Evolutionary conservation across 2,797 vertebrate genomes (phyloP).

Genomic region (Pangasius krempfi): DNA sequence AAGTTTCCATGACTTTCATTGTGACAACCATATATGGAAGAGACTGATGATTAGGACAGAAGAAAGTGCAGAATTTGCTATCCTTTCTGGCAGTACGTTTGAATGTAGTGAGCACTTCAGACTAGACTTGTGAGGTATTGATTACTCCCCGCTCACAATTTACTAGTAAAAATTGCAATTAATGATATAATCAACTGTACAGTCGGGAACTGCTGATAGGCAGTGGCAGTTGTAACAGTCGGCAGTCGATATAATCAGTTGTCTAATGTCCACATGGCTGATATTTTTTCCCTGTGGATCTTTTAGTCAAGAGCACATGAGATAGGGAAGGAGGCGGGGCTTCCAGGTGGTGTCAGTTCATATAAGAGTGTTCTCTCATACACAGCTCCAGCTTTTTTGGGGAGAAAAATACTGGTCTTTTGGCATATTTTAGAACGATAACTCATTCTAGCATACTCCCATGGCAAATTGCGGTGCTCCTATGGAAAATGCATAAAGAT

Average conservation of each 20-base stretch:
- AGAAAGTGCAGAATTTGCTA: not conserved
- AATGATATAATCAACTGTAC: not conserved
- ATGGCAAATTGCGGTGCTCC: no score
- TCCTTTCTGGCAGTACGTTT: not conserved
- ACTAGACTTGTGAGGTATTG: not conserved
- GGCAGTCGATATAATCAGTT: not conserved
- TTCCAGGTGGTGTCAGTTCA: not conserved
- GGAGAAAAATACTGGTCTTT: no score
- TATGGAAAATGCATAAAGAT: no score
- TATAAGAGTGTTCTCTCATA: no score
- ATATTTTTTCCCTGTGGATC: no score
- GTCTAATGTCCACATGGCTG: not conserved
- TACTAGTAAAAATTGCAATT: not conserved
- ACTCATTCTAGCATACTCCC: no score
- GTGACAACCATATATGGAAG: not conserved
- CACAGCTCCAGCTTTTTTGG: no score
- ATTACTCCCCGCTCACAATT: not conserved
- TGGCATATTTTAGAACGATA: no score
- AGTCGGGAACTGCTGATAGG: not conserved
- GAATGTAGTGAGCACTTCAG: not conserved
- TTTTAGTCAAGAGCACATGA: not conserved
- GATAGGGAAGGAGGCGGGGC: not conserved
- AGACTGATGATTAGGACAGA: not conserved
- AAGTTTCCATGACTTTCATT: not conserved
- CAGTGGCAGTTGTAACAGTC: not conserved